Evolutionary conservation across 2,888 invertebrate genomes (phyloP), one percentile per base, ranked within the genome.

Genomic region (Ennomos fuscantarius): DNA sequence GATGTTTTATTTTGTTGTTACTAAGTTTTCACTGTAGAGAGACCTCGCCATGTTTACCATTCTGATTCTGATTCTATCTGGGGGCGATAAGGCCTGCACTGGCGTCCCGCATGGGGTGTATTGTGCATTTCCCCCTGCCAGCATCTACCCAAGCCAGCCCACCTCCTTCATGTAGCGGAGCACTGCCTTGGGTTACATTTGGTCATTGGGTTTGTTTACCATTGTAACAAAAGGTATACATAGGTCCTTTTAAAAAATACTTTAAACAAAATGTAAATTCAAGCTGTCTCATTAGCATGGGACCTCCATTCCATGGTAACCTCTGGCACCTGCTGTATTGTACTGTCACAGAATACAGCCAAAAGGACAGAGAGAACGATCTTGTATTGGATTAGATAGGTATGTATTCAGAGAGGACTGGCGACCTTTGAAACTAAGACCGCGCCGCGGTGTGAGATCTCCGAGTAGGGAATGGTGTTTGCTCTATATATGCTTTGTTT

Each of bases 321-420:
- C 49, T 49, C 52, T 53, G 45, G 31, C 47, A 43, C 24, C 41
- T 49, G 44, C 49, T 48, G 44, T 59, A 69, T 69, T 70, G 65
- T 73, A 49, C 63, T 62, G 57, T 52, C 52, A 31, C 32, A 35
- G 37, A 41, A 33, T 13, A 12, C 24, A 24, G 24, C 6, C 24
- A 24, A 24, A 6, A 24, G 5, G 43, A 31, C 32, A 35, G 36
- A 41, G 33, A 10, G 6, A 13, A 15, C 15, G 24, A 31, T n/a
- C 15, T 48, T 10, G 12, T 35, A 9, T 11, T n/a, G 32, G 32
- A 24, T 31, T 11, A 11, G 11, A 8, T n/a, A 12, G 35, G 45
- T n/a, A n/a, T n/a, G n/a, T n/a, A 24, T 24, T 24, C 24, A 24
- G 24, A 24, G 24, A 24, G 24, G 24, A 5, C 1, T 24, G 1